Percentiles rank a stretch among this genome's conserved stretches.
Conservation (phyloP, 2,888 invertebrate genomes). For the Phengaris arion region DNA sequence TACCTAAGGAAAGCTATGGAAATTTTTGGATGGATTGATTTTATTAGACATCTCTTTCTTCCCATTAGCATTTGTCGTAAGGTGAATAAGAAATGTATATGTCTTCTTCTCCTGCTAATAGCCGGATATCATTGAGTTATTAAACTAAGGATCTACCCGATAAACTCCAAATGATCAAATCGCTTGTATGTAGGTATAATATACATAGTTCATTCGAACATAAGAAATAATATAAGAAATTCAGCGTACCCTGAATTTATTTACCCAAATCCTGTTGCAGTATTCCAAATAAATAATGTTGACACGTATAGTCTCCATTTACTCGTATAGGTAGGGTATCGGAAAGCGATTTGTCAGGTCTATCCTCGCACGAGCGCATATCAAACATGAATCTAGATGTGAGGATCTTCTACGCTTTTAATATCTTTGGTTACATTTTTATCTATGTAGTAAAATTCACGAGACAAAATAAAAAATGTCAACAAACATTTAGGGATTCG, state of each 20-base stretch:
- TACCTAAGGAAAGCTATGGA: too few relatives aligned
- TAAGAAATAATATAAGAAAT: neutral
- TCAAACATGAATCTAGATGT: constrained; percentile 24
- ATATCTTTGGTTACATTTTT: neutral
- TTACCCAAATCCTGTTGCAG: neutral
- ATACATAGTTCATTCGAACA: neutral
- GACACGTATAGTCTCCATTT: neutral
- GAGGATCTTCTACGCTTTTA: neutral
- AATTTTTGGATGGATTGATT: too few relatives aligned
- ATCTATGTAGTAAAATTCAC: neutral
- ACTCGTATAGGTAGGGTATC: neutral
- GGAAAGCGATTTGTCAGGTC: constrained; percentile 18
- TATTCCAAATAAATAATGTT: neutral
- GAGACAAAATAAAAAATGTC: too few relatives aligned
- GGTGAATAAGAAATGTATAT: too few relatives aligned
- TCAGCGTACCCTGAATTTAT: neutral
- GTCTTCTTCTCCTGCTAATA: too few relatives aligned
- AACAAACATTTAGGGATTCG: too few relatives aligned
- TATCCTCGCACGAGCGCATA: constrained; percentile 25
- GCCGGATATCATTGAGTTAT: too few relatives aligned
- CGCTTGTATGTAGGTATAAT: too few relatives aligned
- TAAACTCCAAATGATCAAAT: too few relatives aligned
- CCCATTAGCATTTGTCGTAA: too few relatives aligned
- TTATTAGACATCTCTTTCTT: too few relatives aligned
- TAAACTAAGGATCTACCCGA: too few relatives aligned